Conservation (phyloP, 2,888 invertebrate genomes). For the Phania funesta region DNA sequence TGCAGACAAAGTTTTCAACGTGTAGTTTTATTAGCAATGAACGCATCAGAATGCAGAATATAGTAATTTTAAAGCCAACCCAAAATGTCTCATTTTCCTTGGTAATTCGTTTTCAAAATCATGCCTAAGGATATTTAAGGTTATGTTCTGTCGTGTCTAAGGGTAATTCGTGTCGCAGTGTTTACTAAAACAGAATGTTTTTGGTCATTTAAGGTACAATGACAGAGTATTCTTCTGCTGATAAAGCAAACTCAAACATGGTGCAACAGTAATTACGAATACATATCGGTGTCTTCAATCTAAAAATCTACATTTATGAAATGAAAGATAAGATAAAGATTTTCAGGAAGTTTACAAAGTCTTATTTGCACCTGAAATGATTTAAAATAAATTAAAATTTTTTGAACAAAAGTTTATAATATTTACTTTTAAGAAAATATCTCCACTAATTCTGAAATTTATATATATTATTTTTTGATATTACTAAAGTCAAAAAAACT, state of each 20-base stretch:
- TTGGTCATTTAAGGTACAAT: slow-evolving; percentile 50
- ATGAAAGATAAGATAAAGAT: too few relatives aligned
- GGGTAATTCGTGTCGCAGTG: slow-evolving; percentile 56
- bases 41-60: slow-evolving; percentile 46
- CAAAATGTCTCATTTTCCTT: slow-evolving; percentile 13
- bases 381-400: too few relatives aligned
- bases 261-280: too few relatives aligned
- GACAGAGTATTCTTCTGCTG: slow-evolving; percentile 9
- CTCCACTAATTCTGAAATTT: too few relatives aligned
- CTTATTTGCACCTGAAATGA: too few relatives aligned
- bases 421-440: too few relatives aligned
- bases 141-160: slow-evolving; percentile 29
- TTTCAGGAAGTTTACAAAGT: too few relatives aligned
- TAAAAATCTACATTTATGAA: too few relatives aligned
- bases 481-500: too few relatives aligned
- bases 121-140: slow-evolving; percentile 36
- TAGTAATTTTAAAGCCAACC: slow-evolving; percentile 11
- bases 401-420: too few relatives aligned
- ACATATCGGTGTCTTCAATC: too few relatives aligned
- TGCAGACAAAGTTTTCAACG: slow-evolving; percentile 62
- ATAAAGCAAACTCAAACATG: not conserved
- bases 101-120: not conserved
- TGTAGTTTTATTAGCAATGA: slow-evolving; percentile 56
- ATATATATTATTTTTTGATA: too few relatives aligned
- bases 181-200: slow-evolving; percentile 37